Evolutionary conservation across 2,797 vertebrate species (phyloP), one percentile per base, ranked within the genome.

Genomic region (Sebastiscus albofasciatus): DNA sequence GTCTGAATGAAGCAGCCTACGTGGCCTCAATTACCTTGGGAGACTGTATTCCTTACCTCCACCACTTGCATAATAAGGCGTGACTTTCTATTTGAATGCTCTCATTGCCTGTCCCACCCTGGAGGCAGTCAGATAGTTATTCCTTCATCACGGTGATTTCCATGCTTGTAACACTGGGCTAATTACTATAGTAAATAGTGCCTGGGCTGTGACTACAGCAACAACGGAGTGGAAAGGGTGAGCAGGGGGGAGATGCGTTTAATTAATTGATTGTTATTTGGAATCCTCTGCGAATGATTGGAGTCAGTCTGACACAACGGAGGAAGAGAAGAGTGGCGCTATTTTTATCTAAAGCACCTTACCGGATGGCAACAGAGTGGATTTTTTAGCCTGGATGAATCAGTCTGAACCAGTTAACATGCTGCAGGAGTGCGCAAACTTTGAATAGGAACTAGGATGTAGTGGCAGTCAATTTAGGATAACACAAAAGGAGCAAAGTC

Each of bases 131-230:
- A 68, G 78, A 86, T 82, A 84, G 90, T 87, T 90, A 85, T 88
- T 92, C 89, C 90, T 81, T 90, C 88, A 89, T 91, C 89, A 87
- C 71, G 49, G 89, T 88, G 88, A 95, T 92, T 94, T 93, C 83
- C 89, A 88, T 64, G 90, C 89, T 90, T 92, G 87, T 86, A 89
- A 90, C 87, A 73, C 80, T 64, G 59, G 72, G 80, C 90, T 94
- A 94, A 94, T 95, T 93, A 91, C 85, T 86, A 79, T 67, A 82
- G 91, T 92, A 93, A 93, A 93, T 90, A 90, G 79, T 69, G 89
- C 72, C 85, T 62, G 72, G 82, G 83, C 71, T 82, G 91, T 72
- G 84, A 88, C 84, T 87, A 79, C 87, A 75, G 77, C 83, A 72
- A 82, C 79, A 76, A 49, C 39, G 82, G 80, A 93, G 79, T 80